Conservation (phyloP, 2,113 vertebrate genomes). For the Apodemus sylvaticus region DNA sequence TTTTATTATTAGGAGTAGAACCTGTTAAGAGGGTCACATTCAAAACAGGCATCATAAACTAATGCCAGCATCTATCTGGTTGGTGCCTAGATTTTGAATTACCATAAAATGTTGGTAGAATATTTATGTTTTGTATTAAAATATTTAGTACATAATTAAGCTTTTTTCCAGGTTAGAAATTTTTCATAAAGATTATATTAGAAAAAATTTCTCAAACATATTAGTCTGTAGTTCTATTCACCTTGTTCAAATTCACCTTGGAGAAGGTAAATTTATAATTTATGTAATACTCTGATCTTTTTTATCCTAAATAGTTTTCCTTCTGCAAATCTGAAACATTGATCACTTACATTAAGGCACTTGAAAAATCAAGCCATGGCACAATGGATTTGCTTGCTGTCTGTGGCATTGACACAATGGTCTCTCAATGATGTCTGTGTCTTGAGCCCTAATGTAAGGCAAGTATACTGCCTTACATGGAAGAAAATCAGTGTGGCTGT, state of each 20-base stretch:
- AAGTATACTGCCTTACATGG: background rate
- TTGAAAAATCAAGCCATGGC: background rate
- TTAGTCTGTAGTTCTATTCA: too few relatives aligned
- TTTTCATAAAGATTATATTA: background rate
- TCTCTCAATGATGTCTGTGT: background rate
- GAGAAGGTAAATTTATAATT: background rate
- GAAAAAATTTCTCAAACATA: background rate
- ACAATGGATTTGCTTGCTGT: background rate
- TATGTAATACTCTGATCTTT: background rate
- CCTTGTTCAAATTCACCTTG: too few relatives aligned
- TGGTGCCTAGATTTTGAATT: background rate
- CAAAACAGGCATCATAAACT: background rate
- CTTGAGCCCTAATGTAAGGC: background rate
- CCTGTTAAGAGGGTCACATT: background rate
- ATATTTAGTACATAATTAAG: background rate
- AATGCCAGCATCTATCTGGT: background rate
- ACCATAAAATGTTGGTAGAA: background rate
- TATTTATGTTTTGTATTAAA: background rate
- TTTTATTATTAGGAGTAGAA: background rate
- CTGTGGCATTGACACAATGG: background rate
- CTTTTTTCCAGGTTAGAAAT: background rate
- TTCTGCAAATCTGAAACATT: background rate
- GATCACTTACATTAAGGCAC: background rate
- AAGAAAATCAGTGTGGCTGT: background rate
- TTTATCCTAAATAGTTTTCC: background rate